A percentile compares a stretch with the other conserved stretches of the same genome.
These are phyloP conservation scores for Thelaira solivaga DNA, from an alignment of 2,888 invertebrate genomes.

Conservation along the genomic window DNA sequence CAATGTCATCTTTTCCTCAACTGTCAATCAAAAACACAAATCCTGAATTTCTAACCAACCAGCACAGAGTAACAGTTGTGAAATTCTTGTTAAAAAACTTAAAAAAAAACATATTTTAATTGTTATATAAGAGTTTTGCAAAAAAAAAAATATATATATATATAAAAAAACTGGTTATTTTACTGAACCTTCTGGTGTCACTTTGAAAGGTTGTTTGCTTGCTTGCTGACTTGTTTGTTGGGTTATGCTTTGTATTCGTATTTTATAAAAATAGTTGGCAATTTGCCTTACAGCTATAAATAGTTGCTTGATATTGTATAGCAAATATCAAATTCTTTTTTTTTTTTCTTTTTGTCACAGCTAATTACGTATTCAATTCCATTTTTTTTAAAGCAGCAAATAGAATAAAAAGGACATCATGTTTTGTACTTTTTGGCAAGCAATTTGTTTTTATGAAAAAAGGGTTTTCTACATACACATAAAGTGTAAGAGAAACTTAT, in stretches of 20 bases:
- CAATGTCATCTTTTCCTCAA: constrained; percentile 41
- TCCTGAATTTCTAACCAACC: constrained; percentile 15
- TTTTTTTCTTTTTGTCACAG: constrained; percentile 53
- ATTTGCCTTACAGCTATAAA: constrained; percentile 51
- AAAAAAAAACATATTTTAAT: constrained; percentile 19
- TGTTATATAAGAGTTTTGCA: constrained; percentile 31
- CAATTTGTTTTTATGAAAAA: constrained; percentile 39
- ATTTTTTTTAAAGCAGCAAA: constrained; percentile 37
- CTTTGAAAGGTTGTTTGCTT: constrained; percentile 5
- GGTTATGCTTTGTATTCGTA: constrained; percentile 32
- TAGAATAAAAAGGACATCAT: constrained; percentile 36
- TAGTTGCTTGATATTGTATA: not conserved
- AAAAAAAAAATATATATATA: not conserved
- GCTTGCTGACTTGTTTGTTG: constrained; percentile 46
- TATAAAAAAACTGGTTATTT: constrained; percentile 36
- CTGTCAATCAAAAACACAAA: constrained; percentile 60
- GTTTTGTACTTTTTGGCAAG: constrained; percentile 45
- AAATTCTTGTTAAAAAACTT: not conserved
- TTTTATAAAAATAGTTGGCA: constrained; percentile 35
- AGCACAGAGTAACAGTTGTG: not conserved
- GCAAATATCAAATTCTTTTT: constrained; percentile 7
- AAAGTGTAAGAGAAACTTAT: too few species aligned
- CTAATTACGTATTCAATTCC: constrained; percentile 59
- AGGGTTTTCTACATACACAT: too few species aligned
- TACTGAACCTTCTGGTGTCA: constrained; percentile 44